Evolutionary conservation across 2,888 invertebrate genomes (phyloP), one percentile per base, ranked within the genome.

Genomic region (Syrphus vitripennis): DNA sequence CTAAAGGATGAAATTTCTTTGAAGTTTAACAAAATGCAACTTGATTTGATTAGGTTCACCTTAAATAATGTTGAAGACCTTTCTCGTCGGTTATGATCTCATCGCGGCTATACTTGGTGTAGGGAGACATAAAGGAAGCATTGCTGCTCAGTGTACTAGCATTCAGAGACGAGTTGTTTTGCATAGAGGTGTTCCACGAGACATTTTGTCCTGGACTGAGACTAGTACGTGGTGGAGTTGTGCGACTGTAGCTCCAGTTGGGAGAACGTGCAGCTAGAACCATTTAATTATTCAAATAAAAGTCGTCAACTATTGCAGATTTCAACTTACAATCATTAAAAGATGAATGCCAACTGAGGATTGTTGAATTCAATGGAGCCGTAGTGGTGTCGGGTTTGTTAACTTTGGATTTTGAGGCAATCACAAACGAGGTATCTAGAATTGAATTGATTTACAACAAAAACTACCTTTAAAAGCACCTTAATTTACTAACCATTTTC

Each of bases 31-130:
- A 19, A 7, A 9, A 45, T 0, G 2, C 10, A 16, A n/a, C 9
- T 19, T 19, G 1, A 19, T 4, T 19, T 4, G 16, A n/a, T 12
- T 14, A 29, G 3, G 12, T 40, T 4, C 19, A 89, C 92, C 89
- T 92, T 48, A 94, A 90, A 89, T 93, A 94, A 69, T 93, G 90
- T 19, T 92, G 90, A 40, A 94, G 90, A 14, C 92, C 92, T 34
- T 91, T 90, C 81, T 94, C 93, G 89, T 94, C 93, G 0, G 92
- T 92, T 63, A 94, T 94, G 19, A 93, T 88, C 76, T 94, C 94
- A 12, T 92, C 91, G 1, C 89, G 89, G 26, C 89, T 77, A 67
- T 90, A 88, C 69, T 91, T 91, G 3, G 89, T 89, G 59, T 92
- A 92, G 2, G 92, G 90, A 9, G 92, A 91, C 82, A 89, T 88